Evolutionary conservation across 1,140 invertebrate genomes (phyloP).

Genomic region (Leptopilina clavipes): DNA sequence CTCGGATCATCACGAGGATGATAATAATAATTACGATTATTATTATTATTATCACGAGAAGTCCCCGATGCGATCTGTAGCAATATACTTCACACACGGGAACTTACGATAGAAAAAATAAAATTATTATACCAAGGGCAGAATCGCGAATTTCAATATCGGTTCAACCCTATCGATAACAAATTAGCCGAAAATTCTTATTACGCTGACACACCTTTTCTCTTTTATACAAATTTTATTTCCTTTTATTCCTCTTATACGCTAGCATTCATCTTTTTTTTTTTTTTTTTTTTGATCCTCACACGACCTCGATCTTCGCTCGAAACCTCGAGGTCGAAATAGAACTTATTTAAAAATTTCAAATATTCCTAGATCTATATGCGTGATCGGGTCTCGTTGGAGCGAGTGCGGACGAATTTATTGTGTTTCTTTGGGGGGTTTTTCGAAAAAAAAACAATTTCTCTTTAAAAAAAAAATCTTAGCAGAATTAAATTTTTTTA

Average conservation of each 20-base stretch:
- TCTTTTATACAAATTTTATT: not conserved
- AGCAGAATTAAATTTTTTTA: too few relatives aligned
- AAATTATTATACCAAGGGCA: slow-evolving; percentile 60
- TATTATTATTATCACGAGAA: slow-evolving; percentile 36
- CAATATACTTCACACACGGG: not conserved
- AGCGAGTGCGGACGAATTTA: slow-evolving; percentile 33
- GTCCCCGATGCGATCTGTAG: not conserved
- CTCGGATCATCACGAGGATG: slow-evolving; percentile 3
- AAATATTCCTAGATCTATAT: slow-evolving; percentile 22
- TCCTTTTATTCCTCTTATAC: slow-evolving; percentile 14
- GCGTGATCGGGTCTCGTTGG: slow-evolving; percentile 32
- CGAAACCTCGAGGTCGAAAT: slow-evolving; percentile 36
- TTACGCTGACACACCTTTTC: slow-evolving; percentile 1
- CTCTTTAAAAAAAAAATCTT: not conserved
- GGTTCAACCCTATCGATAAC: slow-evolving; percentile 55
- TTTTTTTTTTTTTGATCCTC: slow-evolving; percentile 16
- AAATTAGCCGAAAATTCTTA: slow-evolving; percentile 53
- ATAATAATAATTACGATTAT: slow-evolving; percentile 32
- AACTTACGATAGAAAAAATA: slow-evolving; percentile 59
- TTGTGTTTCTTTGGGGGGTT: not conserved
- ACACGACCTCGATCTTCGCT: not conserved
- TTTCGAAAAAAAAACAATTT: not conserved
- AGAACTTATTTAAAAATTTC: not conserved
- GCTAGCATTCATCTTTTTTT: not conserved
- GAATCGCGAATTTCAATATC: not conserved